Conservation (phyloP, 2,888 invertebrate genomes). For the Machimus atricapillus region DNA sequence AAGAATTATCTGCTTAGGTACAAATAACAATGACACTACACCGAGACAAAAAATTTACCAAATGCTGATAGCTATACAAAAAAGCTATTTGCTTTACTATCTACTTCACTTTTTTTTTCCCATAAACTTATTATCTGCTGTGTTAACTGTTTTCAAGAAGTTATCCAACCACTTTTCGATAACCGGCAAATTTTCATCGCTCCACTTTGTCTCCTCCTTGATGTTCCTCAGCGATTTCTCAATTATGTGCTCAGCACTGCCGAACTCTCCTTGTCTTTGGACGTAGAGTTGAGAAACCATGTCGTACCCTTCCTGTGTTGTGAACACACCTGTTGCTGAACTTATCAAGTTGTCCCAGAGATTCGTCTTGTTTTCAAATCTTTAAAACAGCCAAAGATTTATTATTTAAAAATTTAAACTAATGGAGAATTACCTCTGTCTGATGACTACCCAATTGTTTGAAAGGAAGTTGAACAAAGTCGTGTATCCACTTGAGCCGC, state of each 20-base stretch:
- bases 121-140: constrained; percentile 55
- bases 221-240: constrained; percentile 77
- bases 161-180: constrained; percentile 76
- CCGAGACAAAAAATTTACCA: neutral
- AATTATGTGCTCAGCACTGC: constrained; percentile 76
- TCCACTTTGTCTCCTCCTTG: constrained; percentile 79
- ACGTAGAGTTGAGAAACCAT: constrained; percentile 73
- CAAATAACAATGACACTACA: neutral
- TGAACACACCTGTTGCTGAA: constrained; percentile 77
- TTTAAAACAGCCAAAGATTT: constrained; percentile 54
- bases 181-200: constrained; percentile 75
- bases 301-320: constrained; percentile 75
- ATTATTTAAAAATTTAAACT: neutral
- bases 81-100: neutral
- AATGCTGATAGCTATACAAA: neutral
- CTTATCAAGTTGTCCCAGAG: constrained; percentile 80
- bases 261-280: constrained; percentile 72
- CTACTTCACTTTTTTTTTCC: neutral
- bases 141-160: constrained; percentile 60
- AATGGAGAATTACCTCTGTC: constrained; percentile 65
- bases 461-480: constrained; percentile 75
- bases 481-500: constrained; percentile 74
- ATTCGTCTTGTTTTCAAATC: constrained; percentile 73
- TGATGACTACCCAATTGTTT: constrained; percentile 74
- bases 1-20: neutral